A percentile compares a stretch with the other conserved stretches of the same genome.
Evolutionary conservation across 2,113 vertebrate genomes (phyloP).

Genomic region (Saimiri boliviensis): DNA sequence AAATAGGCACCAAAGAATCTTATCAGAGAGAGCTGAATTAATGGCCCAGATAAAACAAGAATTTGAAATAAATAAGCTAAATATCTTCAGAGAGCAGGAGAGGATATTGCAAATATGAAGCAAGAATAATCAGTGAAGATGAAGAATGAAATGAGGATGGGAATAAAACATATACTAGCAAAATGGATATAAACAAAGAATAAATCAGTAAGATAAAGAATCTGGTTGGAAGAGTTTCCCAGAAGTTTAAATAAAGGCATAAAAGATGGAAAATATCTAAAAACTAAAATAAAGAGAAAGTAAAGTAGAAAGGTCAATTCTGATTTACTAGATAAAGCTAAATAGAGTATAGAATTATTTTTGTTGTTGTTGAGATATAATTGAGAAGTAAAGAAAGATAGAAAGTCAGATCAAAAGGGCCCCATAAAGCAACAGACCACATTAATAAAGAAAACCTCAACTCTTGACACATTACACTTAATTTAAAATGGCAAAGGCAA

Average conservation of each 20-base stretch:
- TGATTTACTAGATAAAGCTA: background rate
- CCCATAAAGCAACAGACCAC: background rate
- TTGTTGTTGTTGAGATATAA: background rate
- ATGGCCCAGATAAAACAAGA: background rate
- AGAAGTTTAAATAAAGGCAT: background rate
- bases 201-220: background rate
- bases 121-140: background rate
- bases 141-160: background rate
- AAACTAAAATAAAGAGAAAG: background rate
- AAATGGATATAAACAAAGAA: background rate
- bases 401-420: background rate
- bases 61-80: background rate
- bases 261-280: background rate
- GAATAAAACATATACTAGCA: background rate
- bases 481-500: constrained; percentile 11
- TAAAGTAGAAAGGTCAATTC: background rate
- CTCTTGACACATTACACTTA: background rate
- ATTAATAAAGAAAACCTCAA: background rate
- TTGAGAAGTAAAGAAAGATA: background rate
- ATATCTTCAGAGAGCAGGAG: background rate
- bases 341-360: background rate
- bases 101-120: background rate
- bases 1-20: background rate
- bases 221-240: background rate
- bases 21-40: background rate